A percentile compares a stretch with the other conserved stretches of the same genome.
Evolutionary conservation across 2,888 invertebrate species (phyloP).

Genomic region (Acleris cristana): DNA sequence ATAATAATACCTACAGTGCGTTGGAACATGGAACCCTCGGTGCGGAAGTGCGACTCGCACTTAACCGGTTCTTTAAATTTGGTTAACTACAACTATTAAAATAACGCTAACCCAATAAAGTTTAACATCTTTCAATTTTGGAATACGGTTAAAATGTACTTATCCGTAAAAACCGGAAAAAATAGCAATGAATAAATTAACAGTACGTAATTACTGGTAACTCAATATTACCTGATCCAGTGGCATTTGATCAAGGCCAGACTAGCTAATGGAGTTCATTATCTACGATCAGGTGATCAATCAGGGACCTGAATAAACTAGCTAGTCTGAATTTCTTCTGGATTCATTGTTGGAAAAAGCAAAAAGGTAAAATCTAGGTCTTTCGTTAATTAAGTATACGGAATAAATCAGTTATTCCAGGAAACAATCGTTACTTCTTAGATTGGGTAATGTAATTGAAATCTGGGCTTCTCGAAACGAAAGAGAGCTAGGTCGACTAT

Average conservation of each 20-base stretch:
- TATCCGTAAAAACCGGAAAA: neutral
- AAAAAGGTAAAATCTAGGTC: too few relatives aligned
- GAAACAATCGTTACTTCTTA: too few relatives aligned
- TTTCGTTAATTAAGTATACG: too few relatives aligned
- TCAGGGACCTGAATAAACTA: neutral
- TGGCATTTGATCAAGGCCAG: slow-evolving; percentile 6
- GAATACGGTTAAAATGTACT: neutral
- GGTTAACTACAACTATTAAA: too few relatives aligned
- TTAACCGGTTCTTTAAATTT: too few relatives aligned
- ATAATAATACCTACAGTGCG: too few relatives aligned
- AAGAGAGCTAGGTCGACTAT: too few relatives aligned
- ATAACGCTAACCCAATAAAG: neutral
- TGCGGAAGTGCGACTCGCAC: too few relatives aligned
- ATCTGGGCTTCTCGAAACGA: too few relatives aligned
- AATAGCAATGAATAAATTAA: neutral
- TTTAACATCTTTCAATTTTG: neutral
- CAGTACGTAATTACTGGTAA: neutral
- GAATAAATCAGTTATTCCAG: too few relatives aligned
- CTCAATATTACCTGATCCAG: neutral
- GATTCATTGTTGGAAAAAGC: neutral
- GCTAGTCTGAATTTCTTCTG: neutral
- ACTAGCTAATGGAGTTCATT: slow-evolving; percentile 7
- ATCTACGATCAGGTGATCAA: slow-evolving; percentile 1
- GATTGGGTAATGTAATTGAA: too few relatives aligned
- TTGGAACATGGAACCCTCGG: too few relatives aligned